Conservation (phyloP, 2,888 invertebrate species). For the Minunthozetes semirufus region DNA sequence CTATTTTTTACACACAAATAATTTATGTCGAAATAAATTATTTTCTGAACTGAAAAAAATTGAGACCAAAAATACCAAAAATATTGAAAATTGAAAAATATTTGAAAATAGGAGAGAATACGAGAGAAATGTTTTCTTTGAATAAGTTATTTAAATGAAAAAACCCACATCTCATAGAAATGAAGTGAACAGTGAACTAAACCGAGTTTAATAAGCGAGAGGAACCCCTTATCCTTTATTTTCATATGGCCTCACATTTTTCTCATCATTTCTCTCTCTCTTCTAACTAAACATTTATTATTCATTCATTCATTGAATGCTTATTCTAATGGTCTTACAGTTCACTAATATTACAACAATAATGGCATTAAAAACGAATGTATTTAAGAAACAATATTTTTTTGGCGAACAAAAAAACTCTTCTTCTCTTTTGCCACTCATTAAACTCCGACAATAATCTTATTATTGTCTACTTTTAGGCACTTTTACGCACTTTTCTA, state of each 20-base stretch:
- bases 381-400: slow-evolving; percentile 25
- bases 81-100: not conserved
- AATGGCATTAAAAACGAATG: not conserved
- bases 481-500: not conserved
- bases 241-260: slow-evolving; percentile 7
- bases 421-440: slow-evolving; percentile 8
- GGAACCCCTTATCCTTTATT: slow-evolving; percentile 18
- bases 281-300: slow-evolving; percentile 16
- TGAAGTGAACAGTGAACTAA: not conserved
- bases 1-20: slow-evolving; percentile 5
- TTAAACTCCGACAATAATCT: slow-evolving; percentile 16
- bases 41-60: not conserved
- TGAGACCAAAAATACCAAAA: not conserved
- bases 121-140: not conserved
- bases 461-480: not conserved
- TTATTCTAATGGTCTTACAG: not conserved
- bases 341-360: slow-evolving; percentile 1
- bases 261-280: not conserved
- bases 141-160: slow-evolving; percentile 26
- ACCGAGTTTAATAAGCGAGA: slow-evolving; percentile 9
- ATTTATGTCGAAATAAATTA: slow-evolving; percentile 26
- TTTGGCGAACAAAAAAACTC: not conserved
- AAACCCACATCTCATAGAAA: slow-evolving; percentile 25
- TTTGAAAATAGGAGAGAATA: too few species aligned
- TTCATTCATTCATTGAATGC: slow-evolving; percentile 5